Evolutionary conservation across 1,140 invertebrate genomes (phyloP).

Genomic region (Caligus rogercresseyi): DNA sequence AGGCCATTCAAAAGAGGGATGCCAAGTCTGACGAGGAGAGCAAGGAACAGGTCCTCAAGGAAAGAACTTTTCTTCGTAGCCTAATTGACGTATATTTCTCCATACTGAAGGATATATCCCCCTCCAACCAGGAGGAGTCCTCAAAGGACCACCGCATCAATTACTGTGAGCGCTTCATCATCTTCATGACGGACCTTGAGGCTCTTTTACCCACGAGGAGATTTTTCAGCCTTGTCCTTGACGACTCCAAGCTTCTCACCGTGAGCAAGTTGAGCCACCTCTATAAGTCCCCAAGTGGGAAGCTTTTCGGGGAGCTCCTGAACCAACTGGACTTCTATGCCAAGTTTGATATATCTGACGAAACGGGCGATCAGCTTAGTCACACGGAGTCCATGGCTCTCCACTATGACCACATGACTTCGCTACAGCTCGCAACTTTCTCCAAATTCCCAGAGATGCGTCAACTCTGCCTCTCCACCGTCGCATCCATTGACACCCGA

Average conservation of each 20-base stretch:
- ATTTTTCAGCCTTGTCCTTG: constrained; percentile 90
- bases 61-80: constrained; percentile 64
- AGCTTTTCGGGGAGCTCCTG: constrained; percentile 74
- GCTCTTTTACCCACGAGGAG: constrained; percentile 79
- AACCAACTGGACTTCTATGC: constrained; percentile 93
- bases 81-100: constrained; percentile 79
- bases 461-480: constrained; percentile 76
- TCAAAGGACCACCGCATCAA: constrained; percentile 42
- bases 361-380: constrained; percentile 78
- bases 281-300: constrained; percentile 56
- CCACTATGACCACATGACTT: constrained; percentile 79
- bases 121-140: constrained; percentile 22
- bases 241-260: constrained; percentile 84
- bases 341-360: constrained; percentile 92
- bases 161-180: constrained; percentile 89
- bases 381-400: constrained; percentile 79
- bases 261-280: constrained; percentile 64
- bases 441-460: constrained; percentile 69
- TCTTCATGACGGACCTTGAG: constrained; percentile 89
- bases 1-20: constrained; percentile 66
- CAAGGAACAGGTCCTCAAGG: constrained; percentile 57
- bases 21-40: constrained; percentile 43
- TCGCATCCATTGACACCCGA: constrained; percentile 78
- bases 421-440: constrained; percentile 76
- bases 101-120: constrained; percentile 50